Conservation (phyloP, 2,888 invertebrate species). For the Spilarctia lutea region DNA sequence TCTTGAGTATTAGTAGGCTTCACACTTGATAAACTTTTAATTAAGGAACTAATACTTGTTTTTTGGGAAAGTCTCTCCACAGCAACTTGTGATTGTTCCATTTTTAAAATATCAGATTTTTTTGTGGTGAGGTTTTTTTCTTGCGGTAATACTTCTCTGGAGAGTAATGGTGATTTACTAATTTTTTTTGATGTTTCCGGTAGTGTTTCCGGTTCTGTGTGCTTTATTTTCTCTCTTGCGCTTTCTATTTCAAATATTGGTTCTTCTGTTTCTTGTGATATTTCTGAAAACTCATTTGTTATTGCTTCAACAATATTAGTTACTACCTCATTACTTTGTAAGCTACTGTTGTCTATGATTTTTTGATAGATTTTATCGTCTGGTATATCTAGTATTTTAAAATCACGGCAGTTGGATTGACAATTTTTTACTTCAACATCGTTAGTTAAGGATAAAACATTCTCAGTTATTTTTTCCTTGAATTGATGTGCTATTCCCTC, state of each 20-base stretch:
- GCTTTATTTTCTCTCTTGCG: not conserved
- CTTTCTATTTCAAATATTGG: not conserved
- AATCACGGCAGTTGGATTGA: not conserved
- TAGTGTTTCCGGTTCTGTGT: not conserved
- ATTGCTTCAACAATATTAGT: not conserved
- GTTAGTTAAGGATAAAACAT: not conserved
- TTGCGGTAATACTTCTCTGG: not conserved
- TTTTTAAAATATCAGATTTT: not conserved
- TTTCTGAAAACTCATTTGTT: not conserved
- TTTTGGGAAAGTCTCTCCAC: not conserved
- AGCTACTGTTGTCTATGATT: not conserved
- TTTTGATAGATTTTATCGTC: not conserved
- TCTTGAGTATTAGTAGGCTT: not conserved
- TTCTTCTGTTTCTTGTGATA: slow-evolving; percentile 2
- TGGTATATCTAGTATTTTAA: not conserved
- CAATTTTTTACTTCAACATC: not conserved
- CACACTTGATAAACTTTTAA: not conserved
- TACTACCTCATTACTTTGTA: not conserved
- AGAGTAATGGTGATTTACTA: not conserved
- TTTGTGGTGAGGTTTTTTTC: not conserved
- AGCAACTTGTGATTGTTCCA: not conserved
- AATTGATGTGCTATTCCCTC: not conserved
- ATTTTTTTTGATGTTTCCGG: not conserved
- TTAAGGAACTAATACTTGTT: not conserved
- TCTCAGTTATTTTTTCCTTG: not conserved